Conservation (phyloP, 2,888 invertebrate species). For the Mermis nigrescens region DNA sequence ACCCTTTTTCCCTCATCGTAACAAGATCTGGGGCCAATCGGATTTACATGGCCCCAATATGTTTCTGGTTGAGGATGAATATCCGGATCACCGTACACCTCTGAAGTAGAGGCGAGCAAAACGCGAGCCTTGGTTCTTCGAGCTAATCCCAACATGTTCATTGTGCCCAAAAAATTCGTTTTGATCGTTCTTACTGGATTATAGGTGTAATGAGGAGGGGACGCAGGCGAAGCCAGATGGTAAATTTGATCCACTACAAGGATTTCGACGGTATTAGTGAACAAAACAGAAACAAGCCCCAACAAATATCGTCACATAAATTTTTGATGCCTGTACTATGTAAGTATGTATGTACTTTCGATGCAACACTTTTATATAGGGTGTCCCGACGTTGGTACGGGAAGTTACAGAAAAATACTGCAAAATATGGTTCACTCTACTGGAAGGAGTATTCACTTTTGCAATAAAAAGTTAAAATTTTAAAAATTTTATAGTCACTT, state of each 20-base stretch:
- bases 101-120: conserved; percentile 89
- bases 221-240: conserved; percentile 93
- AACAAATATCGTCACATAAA: too few relatives aligned
- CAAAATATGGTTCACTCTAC: too few relatives aligned
- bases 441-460: too few relatives aligned
- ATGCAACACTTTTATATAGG: too few relatives aligned
- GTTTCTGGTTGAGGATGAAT: conserved; percentile 93
- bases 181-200: conserved; percentile 99
- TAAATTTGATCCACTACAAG: conserved; percentile 57
- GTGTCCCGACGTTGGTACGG: too few relatives aligned
- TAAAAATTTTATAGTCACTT: too few relatives aligned
- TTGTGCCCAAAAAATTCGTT: conserved; percentile 75
- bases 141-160: conserved; percentile 52
- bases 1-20: conserved; percentile 99
- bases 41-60: conserved; percentile 98
- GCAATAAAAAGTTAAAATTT: too few relatives aligned
- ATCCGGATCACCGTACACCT: conserved; percentile 95
- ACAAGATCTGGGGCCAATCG: conserved; percentile 68
- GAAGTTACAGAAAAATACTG: too few relatives aligned
- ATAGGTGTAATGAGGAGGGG: conserved; percentile 97
- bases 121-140: conserved; percentile 76
- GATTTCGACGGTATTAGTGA: too few relatives aligned
- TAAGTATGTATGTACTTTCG: too few relatives aligned
- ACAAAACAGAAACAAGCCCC: too few relatives aligned
- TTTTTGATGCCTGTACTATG: too few relatives aligned